Evolutionary conservation across 2,888 invertebrate genomes (phyloP), one percentile per base, ranked within the genome.

Genomic region (Tolmerus cingulatus): DNA sequence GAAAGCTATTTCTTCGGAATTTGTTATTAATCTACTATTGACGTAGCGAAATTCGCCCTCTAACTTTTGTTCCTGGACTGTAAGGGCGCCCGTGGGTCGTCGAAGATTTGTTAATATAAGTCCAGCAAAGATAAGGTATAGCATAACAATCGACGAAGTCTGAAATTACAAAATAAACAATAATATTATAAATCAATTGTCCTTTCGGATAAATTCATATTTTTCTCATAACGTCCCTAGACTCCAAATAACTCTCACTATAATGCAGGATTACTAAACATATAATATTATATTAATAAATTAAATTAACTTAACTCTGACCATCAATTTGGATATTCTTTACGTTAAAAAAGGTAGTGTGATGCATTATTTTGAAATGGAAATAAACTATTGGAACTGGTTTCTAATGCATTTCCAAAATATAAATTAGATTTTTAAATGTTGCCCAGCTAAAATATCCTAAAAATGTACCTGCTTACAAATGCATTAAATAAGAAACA

Each of bases 41-140:
- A 99, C 98, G 91, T 98, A 99, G 91, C 99, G 95, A 93, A 98
- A 99, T 94, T 99, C 99, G 86, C 99, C 99, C 93, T 99, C 99
- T n/a, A 99, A 93, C 92, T 97, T 97, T 92, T 99, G 99, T 92
- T 99, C 99, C 88, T 95, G 95, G 0, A 98, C 97, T 0, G 99
- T 99, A 93, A 99, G 94, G 34, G 91, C 91, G 12, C 97, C 98
- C 88, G 98, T 97, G 0, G 99, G 99, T 90, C 96, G 95, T 89
- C 99, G 94, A 87, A 98, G 93, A 90, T 97, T 95, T 0, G 99
- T 98, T 87, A 99, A 93, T 88, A 98, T 93, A 3, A 96, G 93
- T 86, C 99, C 99, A 82, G 98, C 97, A 30, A 97, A 91, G 0
- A 98, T 92, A 88, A 99, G 93, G 92, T 99, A 99, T 0, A 94